phyloP scores from a whole-genome alignment of 2,888 invertebrate genomes.

The Hecatera dysodea region DNA sequence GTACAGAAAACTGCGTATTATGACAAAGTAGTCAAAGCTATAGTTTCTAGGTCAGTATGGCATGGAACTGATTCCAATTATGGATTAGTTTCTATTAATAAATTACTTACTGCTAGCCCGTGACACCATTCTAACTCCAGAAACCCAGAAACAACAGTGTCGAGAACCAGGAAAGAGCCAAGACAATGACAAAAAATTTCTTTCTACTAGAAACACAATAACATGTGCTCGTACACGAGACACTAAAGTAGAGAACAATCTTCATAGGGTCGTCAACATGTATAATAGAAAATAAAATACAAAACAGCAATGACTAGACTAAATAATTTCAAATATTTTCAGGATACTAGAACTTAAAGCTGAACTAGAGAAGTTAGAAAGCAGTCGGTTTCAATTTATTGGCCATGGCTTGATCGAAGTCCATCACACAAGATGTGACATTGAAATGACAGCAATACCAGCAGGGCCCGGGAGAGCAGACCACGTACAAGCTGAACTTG shows the following conservation, averaged over 20 bases:
- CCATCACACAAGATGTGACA: slow-evolving; percentile 74
- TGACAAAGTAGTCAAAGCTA: slow-evolving; percentile 69
- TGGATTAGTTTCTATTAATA: not conserved
- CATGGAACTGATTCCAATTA: not conserved
- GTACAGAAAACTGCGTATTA: slow-evolving; percentile 80
- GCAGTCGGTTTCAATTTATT: slow-evolving; percentile 73
- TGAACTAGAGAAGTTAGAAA: slow-evolving; percentile 75
- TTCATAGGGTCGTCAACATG: not conserved
- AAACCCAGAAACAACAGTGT: not conserved
- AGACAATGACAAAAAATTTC: not conserved
- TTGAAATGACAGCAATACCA: slow-evolving; percentile 71
- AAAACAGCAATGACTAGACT: not conserved
- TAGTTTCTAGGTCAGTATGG: slow-evolving; percentile 74
- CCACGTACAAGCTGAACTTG: slow-evolving; percentile 66
- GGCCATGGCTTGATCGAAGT: slow-evolving; percentile 72
- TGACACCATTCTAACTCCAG: too few relatives aligned
- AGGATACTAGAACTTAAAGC: slow-evolving; percentile 82
- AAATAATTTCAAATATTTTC: slow-evolving; percentile 2
- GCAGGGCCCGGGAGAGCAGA: slow-evolving; percentile 66
- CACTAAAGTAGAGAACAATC: not conserved
- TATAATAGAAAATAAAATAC: not conserved
- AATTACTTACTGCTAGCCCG: not conserved
- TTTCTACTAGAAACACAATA: not conserved
- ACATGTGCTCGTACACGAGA: not conserved
- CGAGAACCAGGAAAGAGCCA: not conserved